Evolutionary conservation across 2,888 invertebrate genomes (phyloP).

Genomic region (Ametastegia equiseti): DNA sequence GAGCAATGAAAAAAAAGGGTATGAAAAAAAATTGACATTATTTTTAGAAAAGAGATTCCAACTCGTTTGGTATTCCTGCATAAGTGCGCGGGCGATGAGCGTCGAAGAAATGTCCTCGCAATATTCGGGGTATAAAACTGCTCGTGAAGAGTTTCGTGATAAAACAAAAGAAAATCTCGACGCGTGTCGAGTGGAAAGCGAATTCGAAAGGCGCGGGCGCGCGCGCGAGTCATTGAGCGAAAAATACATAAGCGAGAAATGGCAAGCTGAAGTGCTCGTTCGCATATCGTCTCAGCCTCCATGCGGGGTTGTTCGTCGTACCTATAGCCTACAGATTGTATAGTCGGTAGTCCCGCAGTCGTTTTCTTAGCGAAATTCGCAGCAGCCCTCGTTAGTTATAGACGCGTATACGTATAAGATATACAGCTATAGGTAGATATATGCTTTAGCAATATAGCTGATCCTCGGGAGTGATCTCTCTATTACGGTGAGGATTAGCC

Average conservation of each 20-base stretch:
- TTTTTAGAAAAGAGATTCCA: not conserved
- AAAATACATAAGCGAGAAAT: conserved; percentile 35
- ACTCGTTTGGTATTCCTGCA: conserved; percentile 7
- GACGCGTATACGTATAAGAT: too few relatives aligned
- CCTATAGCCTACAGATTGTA: too few relatives aligned
- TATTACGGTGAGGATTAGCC: conserved; percentile 71
- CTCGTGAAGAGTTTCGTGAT: conserved; percentile 15
- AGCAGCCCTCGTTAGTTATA: too few relatives aligned
- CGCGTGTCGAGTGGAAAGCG: conserved; percentile 31
- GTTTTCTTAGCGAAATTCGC: too few relatives aligned
- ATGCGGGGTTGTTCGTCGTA: conserved; percentile 19
- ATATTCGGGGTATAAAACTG: not conserved
- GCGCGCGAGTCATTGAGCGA: conserved; percentile 25
- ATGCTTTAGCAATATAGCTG: conserved; percentile 38
- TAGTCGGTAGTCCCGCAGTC: too few relatives aligned
- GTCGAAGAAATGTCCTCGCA: not conserved
- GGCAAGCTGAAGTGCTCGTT: conserved; percentile 30
- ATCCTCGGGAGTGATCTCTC: conserved; percentile 65
- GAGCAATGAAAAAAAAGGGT: too few relatives aligned
- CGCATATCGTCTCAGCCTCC: conserved; percentile 13
- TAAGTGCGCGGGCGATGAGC: not conserved
- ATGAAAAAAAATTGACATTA: not conserved
- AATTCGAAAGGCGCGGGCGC: conserved; percentile 9
- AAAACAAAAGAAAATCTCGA: conserved; percentile 16
- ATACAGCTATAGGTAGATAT: not conserved